Percentiles rank a stretch among this genome's conserved stretches.
Conservation (phyloP, 2,888 invertebrate genomes). For the Dasysyrphus tricinctus region DNA sequence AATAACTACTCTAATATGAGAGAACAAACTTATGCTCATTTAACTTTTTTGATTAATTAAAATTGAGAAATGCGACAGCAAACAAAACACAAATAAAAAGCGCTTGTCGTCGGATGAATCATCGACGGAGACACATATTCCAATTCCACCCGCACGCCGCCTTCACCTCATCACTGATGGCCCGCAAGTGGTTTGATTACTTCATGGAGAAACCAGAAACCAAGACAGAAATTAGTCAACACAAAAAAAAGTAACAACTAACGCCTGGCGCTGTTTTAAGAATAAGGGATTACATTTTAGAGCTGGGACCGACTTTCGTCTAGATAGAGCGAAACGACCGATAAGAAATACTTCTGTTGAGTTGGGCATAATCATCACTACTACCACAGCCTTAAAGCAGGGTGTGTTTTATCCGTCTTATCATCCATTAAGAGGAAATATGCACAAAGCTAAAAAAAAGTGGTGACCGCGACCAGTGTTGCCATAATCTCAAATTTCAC, state of each 20-base stretch:
- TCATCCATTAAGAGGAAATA: constrained; percentile 27
- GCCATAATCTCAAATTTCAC: too few species aligned
- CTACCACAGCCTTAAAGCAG: constrained; percentile 6
- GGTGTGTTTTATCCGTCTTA: constrained; percentile 64
- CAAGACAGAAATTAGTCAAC: constrained; percentile 16
- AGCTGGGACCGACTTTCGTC: neutral
- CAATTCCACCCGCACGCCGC: constrained; percentile 14
- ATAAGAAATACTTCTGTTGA: neutral
- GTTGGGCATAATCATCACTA: neutral
- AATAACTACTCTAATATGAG: constrained; percentile 25
- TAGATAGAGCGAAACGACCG: constrained; percentile 1
- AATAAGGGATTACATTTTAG: constrained; percentile 29
- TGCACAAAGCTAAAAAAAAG: constrained; percentile 3
- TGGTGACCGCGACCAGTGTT: neutral
- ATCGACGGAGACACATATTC: constrained; percentile 41
- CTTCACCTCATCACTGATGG: neutral
- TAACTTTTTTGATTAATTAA: constrained; percentile 62
- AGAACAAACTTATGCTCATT: constrained; percentile 6
- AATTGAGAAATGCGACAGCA: constrained; percentile 48
- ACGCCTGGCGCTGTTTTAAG: neutral
- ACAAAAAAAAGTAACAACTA: neutral
- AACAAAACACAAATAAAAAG: constrained; percentile 29
- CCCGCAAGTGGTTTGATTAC: constrained; percentile 58
- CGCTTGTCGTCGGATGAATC: constrained; percentile 56
- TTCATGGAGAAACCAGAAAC: constrained; percentile 23